phyloP scores from a whole-genome alignment of 2,888 invertebrate species.

The Agrotis ipsilon region DNA sequence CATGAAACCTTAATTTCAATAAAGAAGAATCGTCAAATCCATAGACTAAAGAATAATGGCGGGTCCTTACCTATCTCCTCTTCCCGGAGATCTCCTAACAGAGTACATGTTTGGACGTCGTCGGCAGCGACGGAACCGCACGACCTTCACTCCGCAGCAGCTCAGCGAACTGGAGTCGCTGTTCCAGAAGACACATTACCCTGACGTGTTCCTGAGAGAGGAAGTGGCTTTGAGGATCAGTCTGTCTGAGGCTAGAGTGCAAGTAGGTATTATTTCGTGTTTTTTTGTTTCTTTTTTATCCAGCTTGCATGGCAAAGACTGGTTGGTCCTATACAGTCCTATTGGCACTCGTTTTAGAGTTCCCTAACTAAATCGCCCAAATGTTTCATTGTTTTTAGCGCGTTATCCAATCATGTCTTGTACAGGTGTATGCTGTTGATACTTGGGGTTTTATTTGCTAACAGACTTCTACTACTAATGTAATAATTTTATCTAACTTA shows the following conservation, averaged over 20 bases:
- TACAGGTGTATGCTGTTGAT: too few relatives aligned
- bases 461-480: too few relatives aligned
- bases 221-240: slow-evolving; percentile 97
- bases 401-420: too few relatives aligned
- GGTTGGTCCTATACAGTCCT: too few relatives aligned
- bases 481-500: too few relatives aligned
- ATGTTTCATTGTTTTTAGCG: too few relatives aligned
- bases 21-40: neutral
- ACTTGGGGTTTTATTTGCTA: too few relatives aligned
- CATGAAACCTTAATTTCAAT: neutral
- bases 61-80: slow-evolving; percentile 96
- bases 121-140: slow-evolving; percentile 96
- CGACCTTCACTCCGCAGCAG: slow-evolving; percentile 98
- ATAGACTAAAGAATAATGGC: slow-evolving; percentile 91
- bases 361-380: too few relatives aligned
- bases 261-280: slow-evolving; percentile 89
- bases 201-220: slow-evolving; percentile 97
- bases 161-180: slow-evolving; percentile 97
- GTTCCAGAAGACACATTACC: slow-evolving; percentile 98
- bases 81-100: slow-evolving; percentile 96
- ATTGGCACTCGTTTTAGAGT: neutral
- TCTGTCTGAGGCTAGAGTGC: slow-evolving; percentile 97
- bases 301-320: neutral
- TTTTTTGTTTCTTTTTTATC: slow-evolving; percentile 1
- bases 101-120: slow-evolving; percentile 98